Base-by-base conservation (phyloP, 2,113 vertebrate genomes). In the Lynx canadensis region DNA sequence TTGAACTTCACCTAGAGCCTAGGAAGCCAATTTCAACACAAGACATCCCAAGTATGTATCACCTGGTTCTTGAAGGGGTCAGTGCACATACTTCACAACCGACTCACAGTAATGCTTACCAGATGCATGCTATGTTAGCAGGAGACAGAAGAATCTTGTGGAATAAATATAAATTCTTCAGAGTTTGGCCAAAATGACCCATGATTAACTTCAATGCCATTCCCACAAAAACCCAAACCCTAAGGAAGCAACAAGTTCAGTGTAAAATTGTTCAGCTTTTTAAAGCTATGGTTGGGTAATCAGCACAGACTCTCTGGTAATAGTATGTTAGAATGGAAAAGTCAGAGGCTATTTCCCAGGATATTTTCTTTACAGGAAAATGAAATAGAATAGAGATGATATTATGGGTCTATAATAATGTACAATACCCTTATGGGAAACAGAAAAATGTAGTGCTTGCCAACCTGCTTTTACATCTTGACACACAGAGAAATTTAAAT, bases 361-460 rank as follows among this genome's bases (percentile, higher is more conserved):
- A 60, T 81, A 81, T 90, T 97, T 96, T 92, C 63, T 95, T 95
- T 96, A 74, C 31, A 73, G 83, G 83, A 97, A 98, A 97, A 89
- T 91, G 87, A 97, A 96, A 93, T 81, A 79, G 78, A 96, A 82
- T 87, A 81, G 79, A 84, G 94, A 94, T 48, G 48, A 79, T 50
- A 90, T 94, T 94, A 96, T 74, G 9, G 27, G 21, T 27, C 63
- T 91, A 38, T 91, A 93, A 89, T 95, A 91, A 93, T 82, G 36
- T n/a, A 57, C 4, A 52, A 31, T 79, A 68, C 83, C 15, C 63
- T 80, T 84, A 60, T 81, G 74, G 90, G 83, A 97, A 97, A 88
- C 65, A 84, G 63, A 89, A 95, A 97, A 96, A 76, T 55, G 80
- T 36, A 38, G 10, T 15, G 4, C 27, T 81, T 83, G n/a, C 41